Base-by-base conservation (phyloP, 2,888 invertebrate genomes). In the Frankliniella intonsa region DNA sequence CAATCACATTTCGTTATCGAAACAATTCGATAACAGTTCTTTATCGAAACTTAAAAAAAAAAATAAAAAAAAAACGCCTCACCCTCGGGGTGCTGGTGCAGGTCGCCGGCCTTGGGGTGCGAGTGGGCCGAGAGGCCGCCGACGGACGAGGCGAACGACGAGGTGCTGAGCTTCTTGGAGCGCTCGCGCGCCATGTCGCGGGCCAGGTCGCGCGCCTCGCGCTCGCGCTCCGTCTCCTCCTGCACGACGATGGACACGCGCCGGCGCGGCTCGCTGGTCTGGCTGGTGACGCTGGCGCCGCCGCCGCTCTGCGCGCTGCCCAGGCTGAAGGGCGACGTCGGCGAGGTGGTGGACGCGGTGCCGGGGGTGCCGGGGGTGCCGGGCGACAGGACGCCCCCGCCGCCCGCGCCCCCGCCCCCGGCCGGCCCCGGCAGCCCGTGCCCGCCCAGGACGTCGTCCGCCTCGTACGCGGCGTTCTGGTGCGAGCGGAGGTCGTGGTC, bases 41-140 rank as follows among this genome's bases (percentile, higher is more conserved):
- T n/a, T n/a, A n/a, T 38, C 38, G 38, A 38, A 3, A 3, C 5
- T 38, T 38, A 38, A 38, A 38, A 38, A 38, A 38, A 38, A 38
- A 38, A 38, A 38, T 38, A 3, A 38, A 38, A 38, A 3, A 38
- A 38, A 5, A 5, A 5, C 38, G 14, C 17, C 62, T 62, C 14
- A 62, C 62, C 62, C 62, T 62, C 62, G 8, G 62, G n/a, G 62
- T 69, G 69, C 11, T 22, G 69, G 69, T 76, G 69, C 22, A 76
- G 69, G 8, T 76, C 69, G 69, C 22, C 22, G 69, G 69, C 9
- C 69, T 76, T 76, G 69, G 69, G 25, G 69, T 76, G 69, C 69
- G 69, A 10, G 62, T 62, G 62, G 19, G 7, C 62, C 62, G 62
- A 62, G 62, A 12, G 62, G 19, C 19, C 62, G 62, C 62, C 62